Base-by-base conservation (phyloP, 35 echinoderm and acorn worm genomes). In the Heliocidaris erythrogramma region DNA sequence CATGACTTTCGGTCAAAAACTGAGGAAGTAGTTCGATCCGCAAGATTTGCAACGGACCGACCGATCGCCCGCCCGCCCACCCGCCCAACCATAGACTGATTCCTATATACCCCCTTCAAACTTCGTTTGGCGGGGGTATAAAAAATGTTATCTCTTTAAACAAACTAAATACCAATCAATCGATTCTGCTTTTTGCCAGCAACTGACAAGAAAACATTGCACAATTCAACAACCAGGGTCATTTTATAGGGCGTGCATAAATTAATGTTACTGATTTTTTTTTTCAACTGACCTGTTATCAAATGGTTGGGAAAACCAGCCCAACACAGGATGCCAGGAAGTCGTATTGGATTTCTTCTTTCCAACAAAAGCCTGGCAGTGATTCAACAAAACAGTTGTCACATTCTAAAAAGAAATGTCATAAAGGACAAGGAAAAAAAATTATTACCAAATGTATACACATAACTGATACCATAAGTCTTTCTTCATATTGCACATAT, bases 281-380 rank as follows among this genome's bases (percentile, higher is more conserved):
- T 18, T 86, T 88, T 31, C 4, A 2, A 95, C 97, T 42, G 65
- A 99, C 98, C 96, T 96, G 48, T 97, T 96, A 92, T 99, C 97
- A 16, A 92, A 95, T 18, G 96, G 91, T n/a, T 97, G 96, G 21
- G 97, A 97, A 49, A 97, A 97, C 98, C 98, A 99, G 21, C 98
- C 98, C 4, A 99, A 90, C 4, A 99, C 96, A 32, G 98, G 98
- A 86, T 99, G 98, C 98, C 98, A 99, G 42, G 97, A 97, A 48
- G 96, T 95, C 0, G 96, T 96, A 50, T 96, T 97, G 5, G 96
- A 97, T 91, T 97, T 99, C 95, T 99, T 97, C 87, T 96, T 97
- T 16, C 94, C 96, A n/a, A 94, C 94, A 94, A 96, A 98, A 8
- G 90, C 78, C 48, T 96, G 95, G 85, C 97, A 97, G 88, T 99